Conservation (phyloP, 1,140 invertebrate genomes). For the Bombus waltoni region DNA sequence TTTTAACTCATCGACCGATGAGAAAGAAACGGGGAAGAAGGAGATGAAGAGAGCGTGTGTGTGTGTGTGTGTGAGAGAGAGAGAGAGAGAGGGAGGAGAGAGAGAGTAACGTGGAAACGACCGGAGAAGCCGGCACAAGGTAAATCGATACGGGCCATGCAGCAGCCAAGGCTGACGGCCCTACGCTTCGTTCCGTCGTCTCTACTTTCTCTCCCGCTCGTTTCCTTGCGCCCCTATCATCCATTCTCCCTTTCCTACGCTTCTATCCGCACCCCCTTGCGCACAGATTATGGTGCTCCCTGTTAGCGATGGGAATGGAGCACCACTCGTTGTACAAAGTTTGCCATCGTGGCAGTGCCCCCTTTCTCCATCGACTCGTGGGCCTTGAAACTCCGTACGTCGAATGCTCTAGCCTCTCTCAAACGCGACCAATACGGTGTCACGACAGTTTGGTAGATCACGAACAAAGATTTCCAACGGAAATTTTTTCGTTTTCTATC, state of each 20-base stretch:
- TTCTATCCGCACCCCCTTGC: background rate
- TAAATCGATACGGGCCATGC: constrained; percentile 65
- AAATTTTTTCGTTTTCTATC: background rate
- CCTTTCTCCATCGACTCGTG: background rate
- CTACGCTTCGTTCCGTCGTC: constrained; percentile 37
- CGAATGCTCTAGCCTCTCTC: background rate
- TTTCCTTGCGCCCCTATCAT: constrained; percentile 28
- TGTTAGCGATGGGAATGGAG: constrained; percentile 41
- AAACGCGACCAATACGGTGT: background rate
- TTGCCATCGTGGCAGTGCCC: constrained; percentile 28
- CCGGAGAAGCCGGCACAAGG: constrained; percentile 47
- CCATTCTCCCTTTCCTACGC: background rate
- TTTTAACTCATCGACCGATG: constrained; percentile 42
- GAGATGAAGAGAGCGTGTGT: background rate
- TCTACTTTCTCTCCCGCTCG: constrained; percentile 39
- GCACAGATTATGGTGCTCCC: constrained; percentile 47
- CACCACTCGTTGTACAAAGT: constrained; percentile 44
- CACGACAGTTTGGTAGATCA: background rate
- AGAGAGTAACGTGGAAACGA: constrained; percentile 28
- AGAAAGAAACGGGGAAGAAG: background rate
- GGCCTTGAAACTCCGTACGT: background rate
- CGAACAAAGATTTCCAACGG: no score
- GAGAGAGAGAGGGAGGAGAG: background rate
- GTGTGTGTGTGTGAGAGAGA: background rate
- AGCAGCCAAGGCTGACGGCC: constrained; percentile 58